phyloP scores from a whole-genome alignment of 1,140 invertebrate species.

The Notospermus geniculatus region DNA sequence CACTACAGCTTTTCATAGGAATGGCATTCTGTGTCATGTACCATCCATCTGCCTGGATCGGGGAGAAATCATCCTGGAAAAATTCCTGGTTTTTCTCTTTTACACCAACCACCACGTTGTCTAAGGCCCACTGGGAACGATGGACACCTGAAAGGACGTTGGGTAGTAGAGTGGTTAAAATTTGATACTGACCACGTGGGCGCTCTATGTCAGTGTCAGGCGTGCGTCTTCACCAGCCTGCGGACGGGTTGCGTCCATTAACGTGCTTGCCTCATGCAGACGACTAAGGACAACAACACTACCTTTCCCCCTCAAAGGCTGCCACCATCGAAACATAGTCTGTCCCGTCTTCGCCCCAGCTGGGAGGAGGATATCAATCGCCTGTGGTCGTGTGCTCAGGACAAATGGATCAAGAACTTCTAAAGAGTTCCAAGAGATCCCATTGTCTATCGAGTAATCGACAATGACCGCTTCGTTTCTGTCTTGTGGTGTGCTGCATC shows the following conservation, averaged over 20 bases:
- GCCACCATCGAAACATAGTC: constrained; percentile 57
- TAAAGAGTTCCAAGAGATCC: constrained; percentile 50
- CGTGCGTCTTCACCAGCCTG: no score
- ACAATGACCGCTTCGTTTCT: constrained; percentile 48
- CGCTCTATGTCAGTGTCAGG: no score
- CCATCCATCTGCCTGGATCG: constrained; percentile 50
- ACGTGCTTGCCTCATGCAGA: no score
- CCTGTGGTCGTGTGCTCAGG: constrained; percentile 38
- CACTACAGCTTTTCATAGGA: constrained; percentile 46
- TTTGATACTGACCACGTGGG: no score
- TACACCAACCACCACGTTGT: constrained; percentile 52
- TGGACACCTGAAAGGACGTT: constrained; percentile 39
- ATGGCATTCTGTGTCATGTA: constrained; percentile 49
- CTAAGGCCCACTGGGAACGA: constrained; percentile 53
- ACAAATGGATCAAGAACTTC: constrained; percentile 47
- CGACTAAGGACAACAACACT: no score
- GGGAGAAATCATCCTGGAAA: constrained; percentile 53
- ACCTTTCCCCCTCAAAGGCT: constrained; percentile 50
- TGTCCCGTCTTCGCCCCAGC: constrained; percentile 45
- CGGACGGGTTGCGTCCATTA: no score
- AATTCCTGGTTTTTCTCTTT: constrained; percentile 48
- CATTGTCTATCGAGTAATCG: constrained; percentile 53
- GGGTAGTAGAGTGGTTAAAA: no score
- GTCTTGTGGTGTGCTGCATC: constrained; percentile 33
- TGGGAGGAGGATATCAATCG: constrained; percentile 47